Evolutionary conservation across 2,888 invertebrate species (phyloP).

Genomic region (Nomada hirtipes): DNA sequence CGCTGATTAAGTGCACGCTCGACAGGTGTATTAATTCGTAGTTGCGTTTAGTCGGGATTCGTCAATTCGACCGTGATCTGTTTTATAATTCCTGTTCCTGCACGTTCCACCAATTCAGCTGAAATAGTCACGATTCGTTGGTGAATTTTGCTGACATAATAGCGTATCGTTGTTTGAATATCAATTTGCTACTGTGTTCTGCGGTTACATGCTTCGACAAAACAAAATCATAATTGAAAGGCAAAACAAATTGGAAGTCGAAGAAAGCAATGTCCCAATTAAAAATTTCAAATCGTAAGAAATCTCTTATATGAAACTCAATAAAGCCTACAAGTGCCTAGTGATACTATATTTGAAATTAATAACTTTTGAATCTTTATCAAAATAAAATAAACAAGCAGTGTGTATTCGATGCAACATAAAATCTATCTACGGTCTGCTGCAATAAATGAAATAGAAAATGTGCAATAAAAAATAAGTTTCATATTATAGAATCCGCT

Average conservation of each 20-base stretch:
- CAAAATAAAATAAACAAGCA: no score
- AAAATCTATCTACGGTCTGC: no score
- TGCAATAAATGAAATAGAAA: no score
- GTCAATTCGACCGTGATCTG: conserved; percentile 32
- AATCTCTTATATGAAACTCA: no score
- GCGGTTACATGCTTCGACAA: background rate
- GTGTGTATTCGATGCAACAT: no score
- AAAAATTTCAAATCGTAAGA: no score
- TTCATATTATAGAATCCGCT: no score
- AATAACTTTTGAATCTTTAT: no score
- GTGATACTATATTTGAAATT: no score
- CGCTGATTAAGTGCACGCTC: background rate
- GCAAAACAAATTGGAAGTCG: background rate
- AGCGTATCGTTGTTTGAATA: conserved; percentile 28
- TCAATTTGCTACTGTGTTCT: conserved; percentile 17
- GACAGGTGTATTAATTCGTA: conserved; percentile 22
- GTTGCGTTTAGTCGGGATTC: conserved; percentile 34
- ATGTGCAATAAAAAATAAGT: no score
- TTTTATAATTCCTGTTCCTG: conserved; percentile 36
- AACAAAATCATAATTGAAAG: background rate
- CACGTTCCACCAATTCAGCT: conserved; percentile 33
- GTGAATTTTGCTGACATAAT: conserved; percentile 22
- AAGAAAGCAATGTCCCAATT: no score
- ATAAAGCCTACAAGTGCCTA: no score
- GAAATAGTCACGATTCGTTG: conserved; percentile 45